Base-by-base conservation (phyloP, 1,140 invertebrate genomes). In the Camponotus pennsylvanicus region DNA sequence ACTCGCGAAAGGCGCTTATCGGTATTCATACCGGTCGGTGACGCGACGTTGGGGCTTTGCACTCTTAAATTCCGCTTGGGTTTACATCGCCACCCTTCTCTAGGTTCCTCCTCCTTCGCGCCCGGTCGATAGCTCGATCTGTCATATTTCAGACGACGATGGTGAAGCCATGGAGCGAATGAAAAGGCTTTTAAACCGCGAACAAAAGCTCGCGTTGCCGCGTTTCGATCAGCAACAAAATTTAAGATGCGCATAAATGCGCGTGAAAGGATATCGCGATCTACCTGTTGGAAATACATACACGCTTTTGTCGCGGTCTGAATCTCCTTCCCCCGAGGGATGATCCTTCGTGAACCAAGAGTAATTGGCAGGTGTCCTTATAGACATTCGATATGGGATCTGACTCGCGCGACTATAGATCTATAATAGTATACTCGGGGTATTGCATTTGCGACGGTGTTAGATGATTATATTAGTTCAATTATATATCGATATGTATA, bases 141-240 rank as follows among this genome's bases (percentile, higher is more conserved):
- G 91, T 92, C 90, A 91, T 90, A 90, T 91, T 88, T 91, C 83
- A 91, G 77, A 84, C 80, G 73, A 84, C 86, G 75, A 27, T 79
- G 69, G 55, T 40, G 69, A 9, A 32, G 67, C 82, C 64, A 90
- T 85, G 87, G 70, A 87, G 64, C 88, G 67, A 77, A 49, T 79
- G 80, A 90, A 91, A 87, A 77, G 83, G 88, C 87, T 86, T 90
- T 91, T 88, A 90, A 88, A 91, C 71, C 85, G 37, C 75, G 90
- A 79, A 92, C 90, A 90, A 92, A 91, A 88, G 91, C 55, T 27
- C 64, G 49, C n/a, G 75, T 78, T 67, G 64, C 66, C 21, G 13
- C n/a, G 40, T 64, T 87, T 87, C 83, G 84, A 88, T 87, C 83
- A 59, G 59, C 84, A 82, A 84, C 73, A 42, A 67, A 91, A 91